Conservation (phyloP, 2,113 vertebrate genomes). For the Scalopus aquaticus region DNA sequence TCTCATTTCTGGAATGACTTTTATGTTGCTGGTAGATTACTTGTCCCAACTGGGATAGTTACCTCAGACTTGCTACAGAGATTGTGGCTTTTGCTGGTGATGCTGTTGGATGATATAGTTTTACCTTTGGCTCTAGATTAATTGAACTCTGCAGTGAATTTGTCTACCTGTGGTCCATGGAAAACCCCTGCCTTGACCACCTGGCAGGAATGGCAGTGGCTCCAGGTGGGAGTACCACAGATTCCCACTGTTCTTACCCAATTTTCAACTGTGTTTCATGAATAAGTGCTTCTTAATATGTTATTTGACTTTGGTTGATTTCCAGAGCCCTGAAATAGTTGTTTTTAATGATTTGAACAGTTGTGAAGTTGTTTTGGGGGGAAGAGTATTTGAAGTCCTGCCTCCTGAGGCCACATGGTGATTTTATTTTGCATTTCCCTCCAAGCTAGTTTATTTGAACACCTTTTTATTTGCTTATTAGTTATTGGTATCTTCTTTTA, state of each 20-base stretch:
- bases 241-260: not conserved
- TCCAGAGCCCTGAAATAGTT: not conserved
- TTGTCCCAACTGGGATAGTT: not conserved
- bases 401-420: not conserved
- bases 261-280: not conserved
- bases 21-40: not conserved
- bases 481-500: not conserved
- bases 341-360: not conserved
- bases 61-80: not conserved
- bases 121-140: not conserved
- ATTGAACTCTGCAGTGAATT: not conserved
- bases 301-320: slow-evolving; percentile 10
- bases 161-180: not conserved
- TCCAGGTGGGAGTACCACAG: not conserved
- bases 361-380: not conserved
- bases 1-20: not conserved
- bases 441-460: not conserved
- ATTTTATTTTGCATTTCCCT: not conserved
- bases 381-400: slow-evolving; percentile 20
- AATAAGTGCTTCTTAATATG: slow-evolving; percentile 23
- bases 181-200: not conserved
- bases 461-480: not conserved
- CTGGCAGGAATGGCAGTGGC: not conserved
- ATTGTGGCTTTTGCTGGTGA: not conserved
- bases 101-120: not conserved